Percentiles rank a stretch among this genome's conserved stretches.
Conservation (phyloP, 2,113 vertebrate genomes). For the Macrotus californicus region DNA sequence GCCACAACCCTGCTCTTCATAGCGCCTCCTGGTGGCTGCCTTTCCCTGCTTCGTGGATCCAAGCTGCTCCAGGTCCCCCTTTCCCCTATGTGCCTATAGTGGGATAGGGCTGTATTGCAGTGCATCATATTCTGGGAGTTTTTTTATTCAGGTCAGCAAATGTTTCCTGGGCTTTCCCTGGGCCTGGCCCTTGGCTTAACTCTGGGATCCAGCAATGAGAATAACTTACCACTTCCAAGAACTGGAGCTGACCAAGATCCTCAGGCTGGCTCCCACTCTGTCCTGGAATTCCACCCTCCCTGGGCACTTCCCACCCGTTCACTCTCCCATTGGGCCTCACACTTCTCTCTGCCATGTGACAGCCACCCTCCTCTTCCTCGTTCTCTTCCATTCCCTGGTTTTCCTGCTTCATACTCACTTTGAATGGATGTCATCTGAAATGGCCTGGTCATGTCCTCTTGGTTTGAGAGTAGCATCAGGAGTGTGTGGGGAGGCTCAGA, state of each 20-base stretch:
- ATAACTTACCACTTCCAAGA: neutral
- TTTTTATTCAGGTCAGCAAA: neutral
- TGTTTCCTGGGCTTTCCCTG: neutral
- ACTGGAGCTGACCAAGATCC: neutral
- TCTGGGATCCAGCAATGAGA: neutral
- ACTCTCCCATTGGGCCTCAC: neutral
- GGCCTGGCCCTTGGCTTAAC: neutral
- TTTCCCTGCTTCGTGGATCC: neutral
- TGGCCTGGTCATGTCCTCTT: neutral
- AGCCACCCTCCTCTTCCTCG: neutral
- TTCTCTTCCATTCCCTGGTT: neutral
- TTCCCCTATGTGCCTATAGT: fast-evolving
- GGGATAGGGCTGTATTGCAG: neutral
- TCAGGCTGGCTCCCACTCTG: neutral
- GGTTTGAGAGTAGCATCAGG: neutral
- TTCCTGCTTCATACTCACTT: neutral
- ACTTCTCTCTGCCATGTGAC: neutral
- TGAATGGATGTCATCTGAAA: neutral
- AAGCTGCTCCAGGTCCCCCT: neutral
- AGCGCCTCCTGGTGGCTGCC: neutral
- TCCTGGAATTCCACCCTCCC: neutral
- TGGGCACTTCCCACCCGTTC: neutral
- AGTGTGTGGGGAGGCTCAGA: neutral
- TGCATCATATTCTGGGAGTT: no score
- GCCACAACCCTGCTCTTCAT: neutral